Evolutionary conservation across 2,113 vertebrate species (phyloP), one percentile per base, ranked within the genome.

Genomic region (Cololabis saira): DNA sequence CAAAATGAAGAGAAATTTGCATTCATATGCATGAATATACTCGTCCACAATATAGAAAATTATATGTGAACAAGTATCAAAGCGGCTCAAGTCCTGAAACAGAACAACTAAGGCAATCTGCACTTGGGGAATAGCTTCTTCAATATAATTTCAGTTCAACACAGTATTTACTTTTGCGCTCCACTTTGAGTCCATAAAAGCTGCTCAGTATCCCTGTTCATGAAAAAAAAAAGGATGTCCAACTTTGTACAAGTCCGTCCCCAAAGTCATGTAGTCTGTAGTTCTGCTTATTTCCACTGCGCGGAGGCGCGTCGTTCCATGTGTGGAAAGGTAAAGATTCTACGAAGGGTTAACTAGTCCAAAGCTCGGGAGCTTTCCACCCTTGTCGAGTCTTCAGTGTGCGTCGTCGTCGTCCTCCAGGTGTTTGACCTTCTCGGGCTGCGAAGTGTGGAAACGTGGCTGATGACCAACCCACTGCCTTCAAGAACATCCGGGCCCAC

Each of bases 1-100:
- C 93, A 67, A 92, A 92, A 92, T 74, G 92, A 93, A 93, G 93
- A 92, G 88, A 93, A 91, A 91, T 89, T 59, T 88, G 80, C 88
- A 92, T 90, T 84, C 81, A 89, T 81, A 83, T 90, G 89, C 86
- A 90, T 85, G 80, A 90, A 90, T 91, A 80, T 82, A 89, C 90
- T 86, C 87, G 88, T 67, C 41, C 87, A 83, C 80, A 63, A 89
- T 93, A 93, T 92, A 93, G 91, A 93, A 92, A 93, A 92, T 92
- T 91, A 92, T 93, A 93, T 64, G 84, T 86, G 86, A 85, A 87
- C 91, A 86, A 90, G 89, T 87, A 85, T 82, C 57, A 81, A 88
- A 89, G 85, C 68, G 55, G 74, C 81, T 85, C 67, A 78, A 90
- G 87, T 93, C 92, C 90, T 91, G 89, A 86, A 90, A 89, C 74